Conservation (phyloP, 2,113 vertebrate genomes). For the cat (Felis catus) region DNA sequence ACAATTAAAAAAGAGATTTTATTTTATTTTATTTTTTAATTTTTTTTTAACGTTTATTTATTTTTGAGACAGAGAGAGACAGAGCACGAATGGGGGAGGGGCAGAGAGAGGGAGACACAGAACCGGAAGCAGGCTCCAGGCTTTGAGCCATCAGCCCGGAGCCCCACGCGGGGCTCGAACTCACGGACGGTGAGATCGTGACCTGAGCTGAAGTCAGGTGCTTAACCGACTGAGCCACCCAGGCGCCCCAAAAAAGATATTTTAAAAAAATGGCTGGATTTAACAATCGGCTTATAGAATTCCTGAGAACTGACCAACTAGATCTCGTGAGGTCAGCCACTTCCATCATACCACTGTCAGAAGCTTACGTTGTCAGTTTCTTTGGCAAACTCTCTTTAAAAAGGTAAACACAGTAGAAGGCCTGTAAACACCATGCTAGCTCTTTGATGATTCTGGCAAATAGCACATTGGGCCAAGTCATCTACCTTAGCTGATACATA, state of each 20-base stretch:
- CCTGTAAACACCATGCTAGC: neutral
- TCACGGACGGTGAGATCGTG: too few species aligned
- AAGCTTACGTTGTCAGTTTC: neutral
- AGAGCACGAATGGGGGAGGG: too few species aligned
- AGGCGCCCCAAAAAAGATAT: too few species aligned
- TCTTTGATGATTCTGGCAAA: neutral
- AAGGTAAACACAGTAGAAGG: neutral
- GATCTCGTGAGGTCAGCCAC: neutral
- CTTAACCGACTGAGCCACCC: too few species aligned
- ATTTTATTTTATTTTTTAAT: too few species aligned
- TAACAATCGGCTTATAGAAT: neutral
- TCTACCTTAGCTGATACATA: neutral
- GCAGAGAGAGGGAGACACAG: too few species aligned
- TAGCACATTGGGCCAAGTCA: neutral
- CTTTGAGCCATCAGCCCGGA: too few species aligned
- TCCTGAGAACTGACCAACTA: neutral
- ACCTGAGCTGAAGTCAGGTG: too few species aligned
- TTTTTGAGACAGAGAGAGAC: too few species aligned
- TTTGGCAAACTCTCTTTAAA: neutral
- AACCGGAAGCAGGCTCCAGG: too few species aligned
- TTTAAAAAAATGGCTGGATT: neutral
- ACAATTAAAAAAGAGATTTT: neutral
- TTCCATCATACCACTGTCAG: neutral
- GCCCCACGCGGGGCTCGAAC: too few species aligned
- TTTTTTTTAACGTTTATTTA: too few species aligned